Conservation (phyloP, 2,888 invertebrate genomes). For the Cephus rjabovi region DNA sequence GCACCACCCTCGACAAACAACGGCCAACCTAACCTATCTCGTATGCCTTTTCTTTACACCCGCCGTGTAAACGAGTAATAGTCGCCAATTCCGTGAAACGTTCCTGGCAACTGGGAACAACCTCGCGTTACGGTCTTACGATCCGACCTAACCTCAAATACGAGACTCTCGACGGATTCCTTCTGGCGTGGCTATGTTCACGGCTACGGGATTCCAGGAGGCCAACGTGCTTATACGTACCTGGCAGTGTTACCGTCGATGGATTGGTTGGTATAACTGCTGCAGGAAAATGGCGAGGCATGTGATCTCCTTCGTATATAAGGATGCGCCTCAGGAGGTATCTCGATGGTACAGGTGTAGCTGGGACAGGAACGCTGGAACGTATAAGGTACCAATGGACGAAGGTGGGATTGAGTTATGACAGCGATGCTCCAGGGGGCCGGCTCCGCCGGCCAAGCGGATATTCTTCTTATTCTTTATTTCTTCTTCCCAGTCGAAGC, state of each 20-base stretch:
- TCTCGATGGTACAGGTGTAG: constrained; percentile 13
- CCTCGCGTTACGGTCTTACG: not conserved
- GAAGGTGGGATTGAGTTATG: constrained; percentile 68
- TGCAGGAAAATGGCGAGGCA: not conserved
- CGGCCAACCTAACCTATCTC: not conserved
- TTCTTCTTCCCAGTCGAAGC: constrained; percentile 48
- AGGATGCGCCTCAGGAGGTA: constrained; percentile 3
- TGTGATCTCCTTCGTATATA: not conserved
- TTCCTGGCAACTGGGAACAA: constrained; percentile 19
- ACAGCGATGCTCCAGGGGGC: constrained; percentile 66
- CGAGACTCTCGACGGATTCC: not conserved
- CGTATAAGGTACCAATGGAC: constrained; percentile 44
- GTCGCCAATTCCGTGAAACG: constrained; percentile 1
- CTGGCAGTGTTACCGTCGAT: not conserved
- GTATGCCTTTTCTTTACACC: not conserved
- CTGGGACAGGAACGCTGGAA: constrained; percentile 2
- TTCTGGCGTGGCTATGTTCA: not conserved
- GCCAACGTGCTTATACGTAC: not conserved
- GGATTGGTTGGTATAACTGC: constrained; percentile 2
- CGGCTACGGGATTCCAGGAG: not conserved
- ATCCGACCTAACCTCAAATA: not conserved
- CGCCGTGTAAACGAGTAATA: constrained; percentile 10
- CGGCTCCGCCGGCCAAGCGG: constrained; percentile 58
- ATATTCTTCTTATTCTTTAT: constrained; percentile 64
- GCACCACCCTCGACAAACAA: constrained; percentile 38